These are phyloP conservation scores for Argyrosomus regius DNA, from an alignment of 2,797 vertebrate species.

Conservation along the genomic window DNA sequence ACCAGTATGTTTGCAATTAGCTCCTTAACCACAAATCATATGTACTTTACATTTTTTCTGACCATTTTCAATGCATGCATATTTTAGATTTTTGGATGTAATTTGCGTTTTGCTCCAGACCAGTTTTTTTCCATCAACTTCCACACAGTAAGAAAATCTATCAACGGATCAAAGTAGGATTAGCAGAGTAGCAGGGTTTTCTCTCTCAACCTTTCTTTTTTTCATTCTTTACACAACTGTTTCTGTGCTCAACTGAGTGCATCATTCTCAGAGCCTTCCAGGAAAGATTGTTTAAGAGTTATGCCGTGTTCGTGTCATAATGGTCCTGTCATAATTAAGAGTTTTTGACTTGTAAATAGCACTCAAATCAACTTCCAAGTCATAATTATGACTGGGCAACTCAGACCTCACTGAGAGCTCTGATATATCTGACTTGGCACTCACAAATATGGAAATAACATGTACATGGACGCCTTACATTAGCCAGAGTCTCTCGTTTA, in stretches of 20 bases:
- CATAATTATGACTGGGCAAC: not conserved
- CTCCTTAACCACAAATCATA: constrained; percentile 9
- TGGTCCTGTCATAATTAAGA: not conserved
- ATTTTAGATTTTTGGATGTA: not conserved
- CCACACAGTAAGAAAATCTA: not conserved
- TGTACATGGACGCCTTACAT: not conserved
- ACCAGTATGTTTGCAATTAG: constrained; percentile 16
- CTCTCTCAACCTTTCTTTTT: no score
- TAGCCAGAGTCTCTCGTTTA: not conserved
- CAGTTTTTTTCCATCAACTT: not conserved
- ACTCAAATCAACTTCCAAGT: not conserved
- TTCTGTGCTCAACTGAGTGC: not conserved
- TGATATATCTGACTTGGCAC: not conserved
- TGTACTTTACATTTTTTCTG: not conserved
- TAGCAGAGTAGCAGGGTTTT: no score
- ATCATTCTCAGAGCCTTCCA: not conserved
- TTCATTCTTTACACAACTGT: no score
- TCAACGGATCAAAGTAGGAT: not conserved
- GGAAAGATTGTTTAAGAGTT: not conserved
- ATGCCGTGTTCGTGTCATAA: not conserved
- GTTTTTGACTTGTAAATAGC: not conserved
- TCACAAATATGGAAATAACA: not conserved
- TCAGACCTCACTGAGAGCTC: not conserved
- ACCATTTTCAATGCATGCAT: constrained; percentile 11
- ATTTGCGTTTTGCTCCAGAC: not conserved